Percentiles rank a stretch among this genome's conserved stretches.
These are phyloP conservation scores for Hippocampus zosterae DNA, from an alignment of 2,113 vertebrate genomes.

Conservation along the genomic window DNA sequence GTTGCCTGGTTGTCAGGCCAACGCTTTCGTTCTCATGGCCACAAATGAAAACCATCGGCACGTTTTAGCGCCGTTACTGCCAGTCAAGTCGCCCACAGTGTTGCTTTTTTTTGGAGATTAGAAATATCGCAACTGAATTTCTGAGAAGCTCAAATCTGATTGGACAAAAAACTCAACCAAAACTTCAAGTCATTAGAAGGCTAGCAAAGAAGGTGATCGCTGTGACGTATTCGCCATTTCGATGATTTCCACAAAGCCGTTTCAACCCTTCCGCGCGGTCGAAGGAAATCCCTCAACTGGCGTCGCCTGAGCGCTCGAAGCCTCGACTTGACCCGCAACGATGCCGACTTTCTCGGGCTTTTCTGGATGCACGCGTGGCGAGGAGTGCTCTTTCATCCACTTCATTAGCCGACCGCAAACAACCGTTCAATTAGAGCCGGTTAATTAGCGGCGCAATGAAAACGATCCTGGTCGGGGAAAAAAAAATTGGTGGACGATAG, in stretches of 20 bases:
- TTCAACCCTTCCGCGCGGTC: not conserved
- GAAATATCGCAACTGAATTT: no score
- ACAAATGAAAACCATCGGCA: not conserved
- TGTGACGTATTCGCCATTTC: no score
- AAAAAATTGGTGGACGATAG: constrained; percentile 22
- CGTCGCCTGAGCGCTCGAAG: not conserved
- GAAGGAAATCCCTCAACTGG: not conserved
- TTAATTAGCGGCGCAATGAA: constrained; percentile 55
- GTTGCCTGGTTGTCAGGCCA: not conserved
- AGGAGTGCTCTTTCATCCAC: constrained; percentile 41
- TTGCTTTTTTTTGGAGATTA: not conserved
- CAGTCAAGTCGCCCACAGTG: not conserved
- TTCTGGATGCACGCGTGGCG: not conserved
- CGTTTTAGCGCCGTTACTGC: not conserved
- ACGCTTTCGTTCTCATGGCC: not conserved
- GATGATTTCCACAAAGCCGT: not conserved
- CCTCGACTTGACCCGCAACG: not conserved
- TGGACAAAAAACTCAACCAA: no score
- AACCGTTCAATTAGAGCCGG: constrained; percentile 53
- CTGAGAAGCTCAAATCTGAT: no score
- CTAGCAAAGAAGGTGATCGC: no score
- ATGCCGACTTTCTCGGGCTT: not conserved
- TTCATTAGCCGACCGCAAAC: constrained; percentile 61
- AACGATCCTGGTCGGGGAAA: constrained; percentile 38
- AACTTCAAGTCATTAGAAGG: no score